Percentiles rank a stretch among this genome's conserved stretches.
Evolutionary conservation across 2,797 vertebrate species (phyloP).

Genomic region (Emys orbicularis): DNA sequence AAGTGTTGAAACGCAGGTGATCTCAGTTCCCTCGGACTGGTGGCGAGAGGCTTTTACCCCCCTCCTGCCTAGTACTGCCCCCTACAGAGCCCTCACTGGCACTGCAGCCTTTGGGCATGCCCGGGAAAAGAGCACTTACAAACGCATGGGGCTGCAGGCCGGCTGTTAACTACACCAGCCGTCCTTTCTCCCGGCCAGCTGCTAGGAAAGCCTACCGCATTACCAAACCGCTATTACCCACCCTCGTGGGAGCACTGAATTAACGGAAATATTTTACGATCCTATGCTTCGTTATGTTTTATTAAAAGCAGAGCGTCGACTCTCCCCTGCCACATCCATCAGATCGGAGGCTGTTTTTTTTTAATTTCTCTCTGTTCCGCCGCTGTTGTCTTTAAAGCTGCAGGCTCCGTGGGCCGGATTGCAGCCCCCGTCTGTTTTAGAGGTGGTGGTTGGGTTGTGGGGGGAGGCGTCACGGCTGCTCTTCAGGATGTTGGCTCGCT

Average conservation of each 20-base stretch:
- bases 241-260: slow-evolving; percentile 77
- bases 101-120: not conserved
- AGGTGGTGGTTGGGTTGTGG: not conserved
- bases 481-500: not conserved
- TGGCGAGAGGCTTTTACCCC: not conserved
- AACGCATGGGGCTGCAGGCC: not conserved
- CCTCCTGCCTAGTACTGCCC: not conserved
- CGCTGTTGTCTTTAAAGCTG: not conserved
- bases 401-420: not conserved
- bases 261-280: slow-evolving; percentile 79
- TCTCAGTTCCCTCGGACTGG: not conserved
- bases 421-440: not conserved
- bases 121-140: not conserved
- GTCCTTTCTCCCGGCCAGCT: not conserved
- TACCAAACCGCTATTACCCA: slow-evolving; percentile 30
- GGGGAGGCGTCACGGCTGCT: not conserved
- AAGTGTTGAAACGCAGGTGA: not conserved
- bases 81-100: not conserved
- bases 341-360: not conserved
- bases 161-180: not conserved
- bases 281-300: slow-evolving; percentile 82
- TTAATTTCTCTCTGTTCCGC: not conserved
- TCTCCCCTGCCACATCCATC: slow-evolving; percentile 54
- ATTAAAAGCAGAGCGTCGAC: slow-evolving; percentile 73
- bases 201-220: slow-evolving; percentile 9